These are phyloP conservation scores for Bruchidius siliquastri DNA, from an alignment of 2,888 invertebrate genomes.

Conservation along the genomic window DNA sequence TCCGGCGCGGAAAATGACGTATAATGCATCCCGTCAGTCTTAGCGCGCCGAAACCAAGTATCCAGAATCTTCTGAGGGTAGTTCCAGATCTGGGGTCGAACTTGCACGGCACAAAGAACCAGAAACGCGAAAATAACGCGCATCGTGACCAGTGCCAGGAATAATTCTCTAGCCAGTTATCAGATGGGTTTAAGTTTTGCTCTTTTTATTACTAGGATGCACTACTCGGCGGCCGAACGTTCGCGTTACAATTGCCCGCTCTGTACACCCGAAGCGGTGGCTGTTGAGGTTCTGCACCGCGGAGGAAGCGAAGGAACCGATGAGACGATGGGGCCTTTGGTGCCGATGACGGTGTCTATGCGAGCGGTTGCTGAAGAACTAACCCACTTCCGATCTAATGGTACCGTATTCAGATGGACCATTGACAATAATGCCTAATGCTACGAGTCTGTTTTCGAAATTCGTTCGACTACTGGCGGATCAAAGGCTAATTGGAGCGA, in stretches of 20 bases:
- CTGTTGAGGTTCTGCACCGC: constrained; percentile 42
- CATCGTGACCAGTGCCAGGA: constrained; percentile 22
- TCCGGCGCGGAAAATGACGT: constrained; percentile 18
- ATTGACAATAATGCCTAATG: constrained; percentile 11
- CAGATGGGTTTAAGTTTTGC: not conserved
- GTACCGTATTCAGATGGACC: constrained; percentile 37
- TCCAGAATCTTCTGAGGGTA: constrained; percentile 37
- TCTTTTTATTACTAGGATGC: not conserved
- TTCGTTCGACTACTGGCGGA: constrained; percentile 1
- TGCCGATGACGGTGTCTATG: constrained; percentile 16
- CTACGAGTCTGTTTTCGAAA: constrained; percentile 13
- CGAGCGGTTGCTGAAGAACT: constrained; percentile 39
- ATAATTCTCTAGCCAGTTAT: not conserved
- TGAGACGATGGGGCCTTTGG: not conserved
- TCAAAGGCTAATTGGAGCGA: not conserved
- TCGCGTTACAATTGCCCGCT: constrained; percentile 2
- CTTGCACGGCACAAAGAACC: constrained; percentile 34
- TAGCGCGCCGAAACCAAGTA: constrained; percentile 39
- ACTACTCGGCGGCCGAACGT: constrained; percentile 5
- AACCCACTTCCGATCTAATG: constrained; percentile 47
- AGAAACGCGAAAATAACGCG: constrained; percentile 30
- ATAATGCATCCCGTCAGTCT: constrained; percentile 29
- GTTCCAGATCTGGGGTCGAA: constrained; percentile 40
- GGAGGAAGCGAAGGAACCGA: constrained; percentile 26
- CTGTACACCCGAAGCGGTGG: constrained; percentile 34